phyloP scores from a whole-genome alignment of 2,113 vertebrate species.

The Xyrauchen texanus region DNA sequence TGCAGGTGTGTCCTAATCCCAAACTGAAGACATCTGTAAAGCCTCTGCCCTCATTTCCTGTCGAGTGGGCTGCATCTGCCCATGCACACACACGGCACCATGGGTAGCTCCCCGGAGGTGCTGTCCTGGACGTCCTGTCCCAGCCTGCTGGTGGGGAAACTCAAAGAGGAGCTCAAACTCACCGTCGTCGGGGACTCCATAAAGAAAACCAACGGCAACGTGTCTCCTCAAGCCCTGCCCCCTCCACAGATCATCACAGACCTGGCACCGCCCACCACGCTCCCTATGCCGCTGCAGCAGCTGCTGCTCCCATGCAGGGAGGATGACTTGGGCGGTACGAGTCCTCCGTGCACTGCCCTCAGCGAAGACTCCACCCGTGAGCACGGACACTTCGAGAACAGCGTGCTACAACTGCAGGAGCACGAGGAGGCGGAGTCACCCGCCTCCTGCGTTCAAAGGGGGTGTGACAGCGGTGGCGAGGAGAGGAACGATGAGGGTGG shows the following conservation, averaged over 20 bases:
- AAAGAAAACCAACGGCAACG: constrained; percentile 71
- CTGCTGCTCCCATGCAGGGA: constrained; percentile 67
- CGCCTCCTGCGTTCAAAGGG: constrained; percentile 70
- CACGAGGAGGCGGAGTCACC: constrained; percentile 82
- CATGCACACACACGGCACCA: constrained; percentile 88
- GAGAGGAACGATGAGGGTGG: constrained; percentile 72
- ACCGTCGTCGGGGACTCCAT: constrained; percentile 70
- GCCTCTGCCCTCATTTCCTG: background rate
- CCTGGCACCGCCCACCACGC: constrained; percentile 71
- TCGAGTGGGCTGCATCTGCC: constrained; percentile 56
- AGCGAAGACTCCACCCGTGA: constrained; percentile 89
- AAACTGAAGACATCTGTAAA: constrained; percentile 55
- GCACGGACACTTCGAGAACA: constrained; percentile 91
- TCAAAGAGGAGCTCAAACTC: constrained; percentile 84
- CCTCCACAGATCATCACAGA: constrained; percentile 83
- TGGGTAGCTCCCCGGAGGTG: constrained; percentile 93
- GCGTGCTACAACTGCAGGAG: constrained; percentile 91
- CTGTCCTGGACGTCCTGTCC: constrained; percentile 89
- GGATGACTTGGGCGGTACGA: constrained; percentile 66
- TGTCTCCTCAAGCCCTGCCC: constrained; percentile 57
- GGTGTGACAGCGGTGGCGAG: constrained; percentile 71
- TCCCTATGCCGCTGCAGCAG: constrained; percentile 68
- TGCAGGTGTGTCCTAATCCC: constrained; percentile 63
- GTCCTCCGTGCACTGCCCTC: constrained; percentile 79
- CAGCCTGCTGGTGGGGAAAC: constrained; percentile 78